Evolutionary conservation across 2,888 invertebrate species (phyloP), one percentile per base, ranked within the genome.

Genomic region (Chloromyia formosa): DNA sequence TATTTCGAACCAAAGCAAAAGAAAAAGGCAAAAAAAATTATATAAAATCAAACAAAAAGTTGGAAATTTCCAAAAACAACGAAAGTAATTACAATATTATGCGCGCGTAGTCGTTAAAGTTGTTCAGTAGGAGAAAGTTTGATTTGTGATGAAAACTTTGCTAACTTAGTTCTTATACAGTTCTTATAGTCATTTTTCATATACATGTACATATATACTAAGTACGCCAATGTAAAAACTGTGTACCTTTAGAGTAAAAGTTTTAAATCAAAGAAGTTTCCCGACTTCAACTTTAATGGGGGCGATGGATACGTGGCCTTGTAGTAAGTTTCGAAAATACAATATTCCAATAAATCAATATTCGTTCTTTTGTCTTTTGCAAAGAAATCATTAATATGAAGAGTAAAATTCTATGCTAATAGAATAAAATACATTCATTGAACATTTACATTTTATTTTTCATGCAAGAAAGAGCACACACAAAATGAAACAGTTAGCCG

Each of bases 101-200:
- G 73, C 73, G 73, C 62, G 73, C 73, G 73, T 61, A 73, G 61
- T 73, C 61, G 61, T 73, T 73, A 18, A 73, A 73, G 73, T 73
- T 16, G 42, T 12, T 45, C 49, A 18, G 10, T 18, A 22, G 71
- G 40, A 64, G 56, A 58, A 27, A 45, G 54, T 69, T 69, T 69
- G 69, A 69, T 69, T 71, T 71, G 71, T 71, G 71, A 71, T 71
- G 71, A 58, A 71, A 71, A 71, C 71, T 71, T 71, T 49, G 23
- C 20, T 64, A 64, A 45, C 42, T 64, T 42, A 64, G 45, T 64
- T 45, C 45, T 64, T 49, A 2, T 35, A 23, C 49, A 22, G 49
- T 49, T 20, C 66, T 22, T 66, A 22, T 66, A 45, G 54, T 68
- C 27, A 16, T 12, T 69, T n/a, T n/a, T 35, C 2, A 49, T 49